Conservation (phyloP, 2,888 invertebrate genomes). For the Monopis laevigella region DNA sequence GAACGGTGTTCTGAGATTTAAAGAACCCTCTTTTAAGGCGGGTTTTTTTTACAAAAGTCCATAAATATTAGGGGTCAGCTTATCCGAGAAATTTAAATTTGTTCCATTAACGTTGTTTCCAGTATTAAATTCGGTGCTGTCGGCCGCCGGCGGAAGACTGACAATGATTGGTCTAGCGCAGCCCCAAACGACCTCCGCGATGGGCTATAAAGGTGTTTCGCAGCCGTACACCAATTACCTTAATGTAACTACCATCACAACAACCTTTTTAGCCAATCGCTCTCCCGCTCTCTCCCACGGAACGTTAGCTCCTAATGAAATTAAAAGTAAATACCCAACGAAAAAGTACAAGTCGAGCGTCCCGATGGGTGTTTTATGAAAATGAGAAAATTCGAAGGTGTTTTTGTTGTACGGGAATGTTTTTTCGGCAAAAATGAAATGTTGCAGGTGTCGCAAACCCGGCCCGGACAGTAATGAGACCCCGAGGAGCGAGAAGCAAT, state of each 20-base stretch:
- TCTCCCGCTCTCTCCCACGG: constrained; percentile 40
- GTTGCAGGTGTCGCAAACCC: constrained; percentile 46
- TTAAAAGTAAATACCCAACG: constrained; percentile 39
- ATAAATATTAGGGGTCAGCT: constrained; percentile 50
- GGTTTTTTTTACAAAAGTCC: constrained; percentile 19
- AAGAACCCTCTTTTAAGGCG: no score
- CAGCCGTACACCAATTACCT: constrained; percentile 58
- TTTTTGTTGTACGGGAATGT: constrained; percentile 23
- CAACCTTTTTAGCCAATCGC: constrained; percentile 52
- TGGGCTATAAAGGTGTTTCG: constrained; percentile 57
- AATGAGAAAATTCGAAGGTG: constrained; percentile 33
- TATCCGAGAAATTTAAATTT: constrained; percentile 46
- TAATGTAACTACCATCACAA: constrained; percentile 60
- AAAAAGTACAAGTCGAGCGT: constrained; percentile 25
- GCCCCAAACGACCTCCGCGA: constrained; percentile 48
- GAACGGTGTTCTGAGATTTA: no score
- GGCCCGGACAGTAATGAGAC: constrained; percentile 53
- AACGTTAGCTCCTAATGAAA: constrained; percentile 48
- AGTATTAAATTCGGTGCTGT: constrained; percentile 38
- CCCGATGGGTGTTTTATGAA: constrained; percentile 36
- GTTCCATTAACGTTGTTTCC: constrained; percentile 49
- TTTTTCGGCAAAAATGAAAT: constrained; percentile 39
- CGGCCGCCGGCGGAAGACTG: constrained; percentile 33
- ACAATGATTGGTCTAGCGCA: constrained; percentile 50
- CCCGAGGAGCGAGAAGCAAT: constrained; percentile 60